Base-by-base conservation (phyloP, 2,888 invertebrate species). In the Sminthurinus aureus region DNA sequence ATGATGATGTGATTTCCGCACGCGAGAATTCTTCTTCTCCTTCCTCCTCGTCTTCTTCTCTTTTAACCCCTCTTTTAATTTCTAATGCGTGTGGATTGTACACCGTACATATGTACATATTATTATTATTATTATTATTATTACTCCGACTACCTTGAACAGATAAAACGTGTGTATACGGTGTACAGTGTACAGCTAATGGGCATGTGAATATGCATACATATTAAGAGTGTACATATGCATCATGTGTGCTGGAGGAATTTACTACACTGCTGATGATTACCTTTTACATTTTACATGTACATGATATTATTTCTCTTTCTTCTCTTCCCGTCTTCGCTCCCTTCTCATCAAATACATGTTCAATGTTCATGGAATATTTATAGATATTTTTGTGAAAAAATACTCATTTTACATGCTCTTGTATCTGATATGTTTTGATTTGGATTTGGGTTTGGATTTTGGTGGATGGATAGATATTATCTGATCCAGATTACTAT, bases 1-100 rank as follows among this genome's bases (percentile, higher is more conserved):
- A 73, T 81, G 83, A 73, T 81, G 83, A 81, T 81, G 81, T 81
- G 78, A 76, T 79, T 84, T 84, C 82, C 69, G 82, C 82, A 82
- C 82, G 82, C 82, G 82, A 38, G 38, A 38, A 82, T 82, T 82
- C 78, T 71, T 78, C 71, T 73, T 78, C 52, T 78, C 64, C 20
- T 58, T 50, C 64, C 20, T 52, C 81, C n/a, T n/a, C n/a, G n/a
- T n/a, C n/a, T n/a, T 50, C 64, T 38, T 52, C 81, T 74, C 58
- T 80, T 58, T 38, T 38, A 38, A 38, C 38, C 38, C 38, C 38
- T 38, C 38, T 38, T 6, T n/a, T n/a, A n/a, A n/a, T n/a, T 38
- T 38, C 38, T 38, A 38, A 38, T 38, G 6, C 38, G n/a, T n/a
- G n/a, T n/a, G n/a, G n/a, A 38, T 38, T 4, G 6, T 38, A 38